A percentile compares a stretch with the other conserved stretches of the same genome.
These are phyloP conservation scores for Ormyrus thymus DNA, from an alignment of 2,888 invertebrate species.

Conservation along the genomic window DNA sequence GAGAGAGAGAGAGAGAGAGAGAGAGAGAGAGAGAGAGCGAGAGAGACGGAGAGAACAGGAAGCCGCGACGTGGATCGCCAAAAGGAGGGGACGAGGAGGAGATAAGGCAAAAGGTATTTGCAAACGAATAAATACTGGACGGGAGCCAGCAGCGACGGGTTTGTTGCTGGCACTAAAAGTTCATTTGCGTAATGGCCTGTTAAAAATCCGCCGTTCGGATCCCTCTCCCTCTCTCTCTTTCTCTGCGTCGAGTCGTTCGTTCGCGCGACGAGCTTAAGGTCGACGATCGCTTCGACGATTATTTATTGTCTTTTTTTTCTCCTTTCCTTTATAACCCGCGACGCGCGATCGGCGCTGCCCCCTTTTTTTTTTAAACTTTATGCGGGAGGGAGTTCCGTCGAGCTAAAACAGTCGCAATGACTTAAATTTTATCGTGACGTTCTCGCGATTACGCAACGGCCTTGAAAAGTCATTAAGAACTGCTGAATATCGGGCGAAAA, in stretches of 20 bases:
- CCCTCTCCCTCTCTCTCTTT: not conserved
- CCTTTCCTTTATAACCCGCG: not conserved
- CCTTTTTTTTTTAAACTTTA: constrained; percentile 2
- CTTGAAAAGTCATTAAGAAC: too few relatives aligned
- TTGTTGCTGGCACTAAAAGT: constrained; percentile 67
- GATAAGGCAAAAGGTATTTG: constrained; percentile 58
- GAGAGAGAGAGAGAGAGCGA: constrained; percentile 38
- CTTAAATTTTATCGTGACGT: too few relatives aligned
- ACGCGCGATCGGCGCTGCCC: not conserved
- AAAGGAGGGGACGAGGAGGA: constrained; percentile 11
- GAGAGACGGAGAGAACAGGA: not conserved
- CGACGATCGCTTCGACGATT: constrained; percentile 27
- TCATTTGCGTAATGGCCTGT: constrained; percentile 72
- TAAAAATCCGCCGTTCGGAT: constrained; percentile 65
- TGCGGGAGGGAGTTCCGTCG: not conserved
- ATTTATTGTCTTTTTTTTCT: constrained; percentile 27
- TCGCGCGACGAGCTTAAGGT: constrained; percentile 24
- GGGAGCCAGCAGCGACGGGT: constrained; percentile 58
- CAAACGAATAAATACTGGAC: constrained; percentile 64
- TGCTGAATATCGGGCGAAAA: too few relatives aligned
- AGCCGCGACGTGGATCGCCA: not conserved
- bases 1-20: constrained; percentile 32
- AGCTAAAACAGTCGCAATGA: too few relatives aligned
- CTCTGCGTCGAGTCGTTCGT: not conserved
- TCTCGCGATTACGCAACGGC: too few relatives aligned